Conservation (phyloP, 2,113 vertebrate genomes). For the Ailuropoda melanoleuca region DNA sequence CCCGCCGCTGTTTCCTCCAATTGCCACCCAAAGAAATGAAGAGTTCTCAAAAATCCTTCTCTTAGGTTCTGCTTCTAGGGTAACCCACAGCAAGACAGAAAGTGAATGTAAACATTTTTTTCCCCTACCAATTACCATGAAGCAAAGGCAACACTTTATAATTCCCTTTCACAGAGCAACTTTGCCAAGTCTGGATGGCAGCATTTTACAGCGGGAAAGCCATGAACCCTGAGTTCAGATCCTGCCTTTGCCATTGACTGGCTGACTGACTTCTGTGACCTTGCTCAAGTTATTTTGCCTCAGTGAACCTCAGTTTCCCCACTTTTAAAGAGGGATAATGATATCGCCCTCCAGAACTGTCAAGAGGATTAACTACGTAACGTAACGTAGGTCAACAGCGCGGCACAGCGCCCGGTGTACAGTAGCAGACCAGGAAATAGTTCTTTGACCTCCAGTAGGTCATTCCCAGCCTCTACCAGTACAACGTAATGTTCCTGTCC, state of each 20-base stretch:
- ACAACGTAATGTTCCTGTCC: slow-evolving; percentile 15
- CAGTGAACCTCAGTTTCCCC: neutral
- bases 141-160: neutral
- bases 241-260: neutral
- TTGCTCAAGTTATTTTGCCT: slow-evolving; percentile 25
- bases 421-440: neutral
- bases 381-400: neutral
- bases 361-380: neutral
- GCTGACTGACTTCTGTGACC: neutral
- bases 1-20: neutral
- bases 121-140: neutral
- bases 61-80: slow-evolving; percentile 13
- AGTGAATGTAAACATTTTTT: neutral
- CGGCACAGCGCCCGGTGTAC: neutral
- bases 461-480: neutral
- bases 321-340: neutral
- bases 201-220: neutral
- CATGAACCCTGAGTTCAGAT: slow-evolving; percentile 22
- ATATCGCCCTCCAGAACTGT: neutral
- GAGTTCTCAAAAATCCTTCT: slow-evolving; percentile 30
- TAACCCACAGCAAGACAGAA: neutral
- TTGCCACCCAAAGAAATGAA: neutral
- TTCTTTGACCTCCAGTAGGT: neutral
- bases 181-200: neutral
- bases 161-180: neutral